These are phyloP conservation scores for Condylostylus longicornis DNA, from an alignment of 1,140 invertebrate genomes.

Conservation along the genomic window DNA sequence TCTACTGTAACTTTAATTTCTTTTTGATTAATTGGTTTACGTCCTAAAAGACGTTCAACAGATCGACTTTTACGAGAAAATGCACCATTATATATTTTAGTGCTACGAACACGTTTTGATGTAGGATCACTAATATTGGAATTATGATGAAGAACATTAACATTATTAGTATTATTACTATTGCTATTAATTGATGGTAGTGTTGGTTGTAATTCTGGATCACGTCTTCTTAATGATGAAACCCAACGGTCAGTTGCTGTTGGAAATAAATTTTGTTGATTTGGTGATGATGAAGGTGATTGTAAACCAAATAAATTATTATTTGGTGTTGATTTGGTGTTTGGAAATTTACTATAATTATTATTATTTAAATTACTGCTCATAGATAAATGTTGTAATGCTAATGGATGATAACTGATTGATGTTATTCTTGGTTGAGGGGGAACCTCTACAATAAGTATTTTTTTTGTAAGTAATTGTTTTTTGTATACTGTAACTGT, in stretches of 20 bases:
- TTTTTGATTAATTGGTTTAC: constrained; percentile 21
- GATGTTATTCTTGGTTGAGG: constrained; percentile 22
- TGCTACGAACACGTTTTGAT: constrained; percentile 18
- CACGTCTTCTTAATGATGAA: constrained; percentile 40
- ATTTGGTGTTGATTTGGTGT: no score
- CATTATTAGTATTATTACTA: constrained; percentile 22
- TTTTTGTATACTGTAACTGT: no score
- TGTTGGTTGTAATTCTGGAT: constrained; percentile 48
- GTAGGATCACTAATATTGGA: constrained; percentile 1
- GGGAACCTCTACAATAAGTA: constrained; percentile 18
- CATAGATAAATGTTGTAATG: no score
- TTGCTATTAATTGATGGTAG: constrained; percentile 41
- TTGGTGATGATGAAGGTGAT: neutral
- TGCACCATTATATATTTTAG: constrained; percentile 17
- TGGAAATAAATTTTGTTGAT: constrained; percentile 10
- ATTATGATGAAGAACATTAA: constrained; percentile 5
- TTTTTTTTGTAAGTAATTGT: neutral
- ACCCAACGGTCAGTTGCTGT: constrained; percentile 31
- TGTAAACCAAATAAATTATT: neutral
- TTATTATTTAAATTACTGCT: no score
- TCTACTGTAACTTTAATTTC: constrained; percentile 20
- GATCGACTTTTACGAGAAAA: constrained; percentile 36
- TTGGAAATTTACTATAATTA: no score
- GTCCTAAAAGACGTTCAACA: constrained; percentile 35
- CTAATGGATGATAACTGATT: no score